Conservation (phyloP, 2,797 vertebrate genomes). For the Kryptolebias ocellatus region DNA sequence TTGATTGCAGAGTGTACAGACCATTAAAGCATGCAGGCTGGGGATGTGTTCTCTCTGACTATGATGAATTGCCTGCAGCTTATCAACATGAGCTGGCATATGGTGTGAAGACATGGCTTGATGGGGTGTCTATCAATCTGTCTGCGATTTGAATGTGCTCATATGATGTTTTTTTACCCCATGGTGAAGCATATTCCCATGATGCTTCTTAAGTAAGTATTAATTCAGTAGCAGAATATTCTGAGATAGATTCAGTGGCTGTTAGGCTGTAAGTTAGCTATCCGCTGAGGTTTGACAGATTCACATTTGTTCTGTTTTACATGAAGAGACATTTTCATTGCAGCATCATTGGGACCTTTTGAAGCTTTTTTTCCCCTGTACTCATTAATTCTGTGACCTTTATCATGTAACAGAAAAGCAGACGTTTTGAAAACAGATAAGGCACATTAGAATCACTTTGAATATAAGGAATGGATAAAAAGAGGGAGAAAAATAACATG, state of each 20-base stretch:
- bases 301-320: constrained; percentile 31
- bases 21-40: constrained; percentile 51
- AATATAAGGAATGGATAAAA: constrained; percentile 26
- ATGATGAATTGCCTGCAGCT: constrained; percentile 79
- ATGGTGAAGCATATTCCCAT: constrained; percentile 47
- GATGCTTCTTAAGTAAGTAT: constrained; percentile 56
- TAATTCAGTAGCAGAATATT: constrained; percentile 52
- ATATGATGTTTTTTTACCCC: constrained; percentile 35
- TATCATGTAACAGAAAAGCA: constrained; percentile 39
- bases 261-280: constrained; percentile 5
- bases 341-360: constrained; percentile 38
- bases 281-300: constrained; percentile 29
- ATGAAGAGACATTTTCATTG: constrained; percentile 19
- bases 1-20: constrained; percentile 49
- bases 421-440: constrained; percentile 33
- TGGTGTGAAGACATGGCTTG: constrained; percentile 71
- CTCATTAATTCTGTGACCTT: constrained; percentile 55
- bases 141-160: constrained; percentile 64
- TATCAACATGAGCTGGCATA: constrained; percentile 75
- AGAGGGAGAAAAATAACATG: background rate
- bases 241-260: constrained; percentile 29
- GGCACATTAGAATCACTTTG: constrained; percentile 37
- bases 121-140: constrained; percentile 77
- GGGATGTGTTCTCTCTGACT: constrained; percentile 63
- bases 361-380: constrained; percentile 31